A percentile compares a stretch with the other conserved stretches of the same genome.
phyloP scores from a whole-genome alignment of 37 sponge, comb jelly and placozoan genomes.

The Amphimedon queenslandica region DNA sequence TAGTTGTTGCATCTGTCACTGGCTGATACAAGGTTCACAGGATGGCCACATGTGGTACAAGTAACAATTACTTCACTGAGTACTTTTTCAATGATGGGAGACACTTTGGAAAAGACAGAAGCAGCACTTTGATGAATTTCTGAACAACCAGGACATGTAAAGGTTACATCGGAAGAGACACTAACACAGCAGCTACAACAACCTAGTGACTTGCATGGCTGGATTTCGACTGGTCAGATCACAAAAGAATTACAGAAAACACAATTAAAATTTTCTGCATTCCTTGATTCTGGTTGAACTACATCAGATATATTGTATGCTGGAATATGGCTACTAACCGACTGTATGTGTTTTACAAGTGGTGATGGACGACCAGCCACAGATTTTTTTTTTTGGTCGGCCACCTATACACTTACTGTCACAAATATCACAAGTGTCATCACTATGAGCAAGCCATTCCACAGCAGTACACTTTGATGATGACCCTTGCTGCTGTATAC shows the following conservation, averaged over 20 bases:
- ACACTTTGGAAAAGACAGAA: too few relatives aligned
- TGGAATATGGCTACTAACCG: not conserved
- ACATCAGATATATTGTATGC: not conserved
- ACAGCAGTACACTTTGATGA: too few relatives aligned
- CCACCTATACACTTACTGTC: not conserved
- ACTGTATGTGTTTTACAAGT: not conserved
- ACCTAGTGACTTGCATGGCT: not conserved
- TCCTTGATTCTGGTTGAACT: not conserved
- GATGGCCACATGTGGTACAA: too few relatives aligned
- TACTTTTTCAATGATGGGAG: too few relatives aligned
- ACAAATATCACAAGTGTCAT: not conserved
- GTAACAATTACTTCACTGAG: too few relatives aligned
- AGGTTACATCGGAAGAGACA: not conserved
- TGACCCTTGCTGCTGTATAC: too few relatives aligned
- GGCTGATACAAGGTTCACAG: too few relatives aligned
- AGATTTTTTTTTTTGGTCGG: not conserved
- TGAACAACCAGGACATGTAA: too few relatives aligned
- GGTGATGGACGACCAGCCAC: not conserved
- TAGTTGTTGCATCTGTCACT: too few relatives aligned
- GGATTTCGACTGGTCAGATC: not conserved
- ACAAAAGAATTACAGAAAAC: not conserved
- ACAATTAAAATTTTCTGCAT: not conserved
- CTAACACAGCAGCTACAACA: not conserved
- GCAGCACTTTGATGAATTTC: too few relatives aligned
- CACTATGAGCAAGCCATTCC: conserved; percentile 5